These are phyloP conservation scores for Barnardius zonarius DNA, from an alignment of 2,113 vertebrate species.

Conservation along the genomic window DNA sequence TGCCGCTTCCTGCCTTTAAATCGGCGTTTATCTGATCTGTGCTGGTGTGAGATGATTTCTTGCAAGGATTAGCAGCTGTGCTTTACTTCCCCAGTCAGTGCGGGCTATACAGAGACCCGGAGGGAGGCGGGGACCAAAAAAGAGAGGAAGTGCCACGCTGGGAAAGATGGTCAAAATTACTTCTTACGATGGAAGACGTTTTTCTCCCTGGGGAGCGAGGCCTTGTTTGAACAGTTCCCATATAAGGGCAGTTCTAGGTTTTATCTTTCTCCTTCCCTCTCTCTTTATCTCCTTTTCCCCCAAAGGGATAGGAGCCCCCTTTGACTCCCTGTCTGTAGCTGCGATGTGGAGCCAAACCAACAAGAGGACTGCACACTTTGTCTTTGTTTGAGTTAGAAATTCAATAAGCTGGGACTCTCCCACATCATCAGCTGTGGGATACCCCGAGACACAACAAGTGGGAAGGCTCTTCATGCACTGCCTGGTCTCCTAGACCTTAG, in stretches of 20 bases:
- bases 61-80: background rate
- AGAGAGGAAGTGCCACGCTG: background rate
- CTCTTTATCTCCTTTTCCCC: background rate
- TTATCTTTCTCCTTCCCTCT: background rate
- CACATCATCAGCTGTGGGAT: accelerated
- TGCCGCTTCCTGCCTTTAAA: background rate
- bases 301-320: background rate
- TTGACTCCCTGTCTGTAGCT: background rate
- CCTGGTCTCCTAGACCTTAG: background rate
- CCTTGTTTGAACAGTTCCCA: slow-evolving; percentile 15
- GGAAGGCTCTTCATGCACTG: background rate
- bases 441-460: background rate
- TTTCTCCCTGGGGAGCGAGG: background rate
- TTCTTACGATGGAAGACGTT: background rate
- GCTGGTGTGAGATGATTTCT: background rate
- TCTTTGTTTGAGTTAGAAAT: background rate
- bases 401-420: background rate
- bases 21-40: accelerated
- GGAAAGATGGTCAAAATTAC: slow-evolving; percentile 11
- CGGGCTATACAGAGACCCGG: background rate
- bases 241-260: slow-evolving; percentile 21
- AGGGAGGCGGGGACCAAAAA: background rate
- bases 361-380: background rate
- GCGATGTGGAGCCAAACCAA: background rate
- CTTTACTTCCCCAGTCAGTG: background rate